phyloP scores from a whole-genome alignment of 2,113 vertebrate genomes.

The Crypturellus undulatus region DNA sequence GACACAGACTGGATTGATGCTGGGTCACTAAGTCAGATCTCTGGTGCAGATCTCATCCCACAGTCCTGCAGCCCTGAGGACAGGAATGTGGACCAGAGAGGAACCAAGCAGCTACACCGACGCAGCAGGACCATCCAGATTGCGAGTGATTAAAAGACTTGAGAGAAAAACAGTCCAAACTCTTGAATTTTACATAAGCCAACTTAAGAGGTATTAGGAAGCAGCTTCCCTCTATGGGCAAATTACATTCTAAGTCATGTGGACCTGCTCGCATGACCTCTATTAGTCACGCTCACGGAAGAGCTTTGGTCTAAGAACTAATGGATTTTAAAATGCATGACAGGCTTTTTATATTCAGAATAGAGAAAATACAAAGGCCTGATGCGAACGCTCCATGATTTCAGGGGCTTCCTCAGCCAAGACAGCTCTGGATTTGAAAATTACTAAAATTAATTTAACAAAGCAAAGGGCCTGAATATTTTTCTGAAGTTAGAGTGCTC shows the following conservation, averaged over 20 bases:
- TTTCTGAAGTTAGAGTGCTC: neutral
- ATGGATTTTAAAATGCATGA: neutral
- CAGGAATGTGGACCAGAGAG: neutral
- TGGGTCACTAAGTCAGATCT: fast-evolving
- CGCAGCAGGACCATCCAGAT: neutral
- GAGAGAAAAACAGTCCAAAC: neutral
- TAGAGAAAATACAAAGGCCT: neutral
- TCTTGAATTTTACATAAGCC: neutral
- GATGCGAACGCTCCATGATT: neutral
- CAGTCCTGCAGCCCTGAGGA: neutral
- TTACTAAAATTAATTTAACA: neutral
- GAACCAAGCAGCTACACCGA: neutral
- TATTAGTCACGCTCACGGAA: neutral
- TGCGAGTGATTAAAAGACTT: neutral
- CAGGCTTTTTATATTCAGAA: neutral
- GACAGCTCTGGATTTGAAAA: neutral
- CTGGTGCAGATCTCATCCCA: neutral
- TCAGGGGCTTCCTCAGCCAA: neutral
- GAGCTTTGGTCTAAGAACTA: neutral
- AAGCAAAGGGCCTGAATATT: neutral
- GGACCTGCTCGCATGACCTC: neutral
- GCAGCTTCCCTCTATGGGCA: neutral
- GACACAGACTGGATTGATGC: neutral
- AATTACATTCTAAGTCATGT: neutral
- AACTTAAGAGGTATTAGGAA: neutral